Percentiles rank a stretch among this genome's conserved stretches.
These are phyloP conservation scores for Drosophila borborema DNA, from an alignment of 2,888 invertebrate species.

Conservation along the genomic window DNA sequence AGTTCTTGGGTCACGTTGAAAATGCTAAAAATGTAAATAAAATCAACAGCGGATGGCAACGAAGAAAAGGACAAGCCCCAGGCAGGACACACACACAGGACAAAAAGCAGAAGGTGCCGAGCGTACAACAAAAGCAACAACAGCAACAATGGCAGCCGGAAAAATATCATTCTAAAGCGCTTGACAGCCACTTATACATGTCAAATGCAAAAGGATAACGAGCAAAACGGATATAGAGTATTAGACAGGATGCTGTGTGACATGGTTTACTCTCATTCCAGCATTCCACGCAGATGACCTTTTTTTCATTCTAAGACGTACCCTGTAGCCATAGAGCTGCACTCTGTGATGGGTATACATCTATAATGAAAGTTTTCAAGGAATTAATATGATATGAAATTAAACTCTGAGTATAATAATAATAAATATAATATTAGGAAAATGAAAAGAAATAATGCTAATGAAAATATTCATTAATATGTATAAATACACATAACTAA, in stretches of 20 bases:
- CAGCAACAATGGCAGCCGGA: constrained; percentile 43
- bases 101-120: constrained; percentile 60
- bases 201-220: constrained; percentile 80
- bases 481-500: no score
- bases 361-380: no score
- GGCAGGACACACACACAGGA: constrained; percentile 20
- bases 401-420: no score
- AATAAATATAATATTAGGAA: no score
- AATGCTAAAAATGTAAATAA: constrained; percentile 79
- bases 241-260: constrained; percentile 74
- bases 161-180: constrained; percentile 78
- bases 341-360: neutral
- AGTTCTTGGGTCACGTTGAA: constrained; percentile 48
- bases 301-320: constrained; percentile 6
- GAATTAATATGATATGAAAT: no score
- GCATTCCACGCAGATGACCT: constrained; percentile 48
- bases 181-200: constrained; percentile 81
- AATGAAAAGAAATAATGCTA: no score
- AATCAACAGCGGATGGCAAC: constrained; percentile 65
- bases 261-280: constrained; percentile 42
- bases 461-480: no score
- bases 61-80: constrained; percentile 58
- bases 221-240: constrained; percentile 78
- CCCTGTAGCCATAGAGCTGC: neutral
- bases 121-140: constrained; percentile 19